Evolutionary conservation across 2,113 vertebrate genomes (phyloP).

Genomic region (Chamaea fasciata): DNA sequence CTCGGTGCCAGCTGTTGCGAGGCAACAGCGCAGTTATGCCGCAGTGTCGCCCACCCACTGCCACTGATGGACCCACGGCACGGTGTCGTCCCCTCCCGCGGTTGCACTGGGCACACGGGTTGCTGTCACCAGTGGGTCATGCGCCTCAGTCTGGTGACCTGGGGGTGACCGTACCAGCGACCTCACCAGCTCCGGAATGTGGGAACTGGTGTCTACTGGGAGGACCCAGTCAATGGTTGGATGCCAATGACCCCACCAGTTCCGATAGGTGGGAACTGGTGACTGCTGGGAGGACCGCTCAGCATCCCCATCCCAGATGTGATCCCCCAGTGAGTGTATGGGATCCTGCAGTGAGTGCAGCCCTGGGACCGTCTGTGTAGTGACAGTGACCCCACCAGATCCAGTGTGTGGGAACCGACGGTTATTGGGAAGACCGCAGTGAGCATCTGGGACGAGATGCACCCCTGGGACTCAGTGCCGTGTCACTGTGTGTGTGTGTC

Average conservation of each 20-base stretch:
- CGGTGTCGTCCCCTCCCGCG: fast-evolving
- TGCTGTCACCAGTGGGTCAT: not conserved
- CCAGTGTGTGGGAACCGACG: not conserved
- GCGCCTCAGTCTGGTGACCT: not conserved
- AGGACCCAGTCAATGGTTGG: not conserved
- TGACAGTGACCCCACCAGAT: not conserved
- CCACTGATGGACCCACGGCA: fast-evolving
- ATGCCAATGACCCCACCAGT: not conserved
- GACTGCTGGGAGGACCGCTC: not conserved
- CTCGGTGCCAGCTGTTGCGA: not conserved
- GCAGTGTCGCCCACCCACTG: fast-evolving
- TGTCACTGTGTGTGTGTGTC: not conserved
- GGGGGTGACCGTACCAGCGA: fast-evolving
- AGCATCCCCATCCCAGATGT: not conserved
- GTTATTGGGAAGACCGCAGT: not conserved
- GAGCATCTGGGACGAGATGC: not conserved
- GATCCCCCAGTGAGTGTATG: not conserved
- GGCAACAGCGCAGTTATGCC: not conserved
- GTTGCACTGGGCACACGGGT: fast-evolving
- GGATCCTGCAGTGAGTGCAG: not conserved
- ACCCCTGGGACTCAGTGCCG: not conserved
- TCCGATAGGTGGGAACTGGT: fast-evolving
- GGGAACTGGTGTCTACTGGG: not conserved
- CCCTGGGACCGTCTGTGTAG: fast-evolving
- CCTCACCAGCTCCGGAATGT: fast-evolving